Evolutionary conservation across 2,888 invertebrate species (phyloP).

Genomic region (Aplocera efformata): DNA sequence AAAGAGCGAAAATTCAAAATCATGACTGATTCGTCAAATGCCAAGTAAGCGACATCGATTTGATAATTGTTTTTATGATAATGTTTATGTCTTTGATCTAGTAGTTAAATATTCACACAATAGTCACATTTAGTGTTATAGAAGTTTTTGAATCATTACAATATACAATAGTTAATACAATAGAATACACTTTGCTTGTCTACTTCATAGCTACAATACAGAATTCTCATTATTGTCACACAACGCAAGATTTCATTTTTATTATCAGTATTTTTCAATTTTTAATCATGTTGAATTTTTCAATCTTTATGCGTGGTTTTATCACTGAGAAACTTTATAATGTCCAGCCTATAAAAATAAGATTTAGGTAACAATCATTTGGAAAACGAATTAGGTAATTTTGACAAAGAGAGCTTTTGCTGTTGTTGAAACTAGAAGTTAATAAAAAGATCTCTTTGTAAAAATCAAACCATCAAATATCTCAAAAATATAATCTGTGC

Average conservation of each 20-base stretch:
- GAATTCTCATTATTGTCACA: constrained; percentile 5
- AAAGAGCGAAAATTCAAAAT: constrained; percentile 19
- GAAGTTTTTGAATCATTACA: constrained; percentile 27
- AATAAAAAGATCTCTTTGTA: constrained; percentile 22
- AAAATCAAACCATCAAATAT: constrained; percentile 22
- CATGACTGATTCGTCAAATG: constrained; percentile 22
- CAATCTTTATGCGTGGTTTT: constrained; percentile 18
- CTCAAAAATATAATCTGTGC: constrained; percentile 16
- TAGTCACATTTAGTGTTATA: constrained; percentile 28
- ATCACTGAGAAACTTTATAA: constrained; percentile 10
- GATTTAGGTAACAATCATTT: constrained; percentile 9
- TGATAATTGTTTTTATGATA: constrained; percentile 24
- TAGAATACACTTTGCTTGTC: constrained; percentile 29
- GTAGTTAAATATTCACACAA: constrained; percentile 26
- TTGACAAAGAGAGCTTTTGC: constrained; percentile 13
- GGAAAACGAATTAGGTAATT: constrained; percentile 10
- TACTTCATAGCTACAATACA: constrained; percentile 16
- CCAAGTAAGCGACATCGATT: constrained; percentile 27
- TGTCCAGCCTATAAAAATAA: constrained; percentile 14
- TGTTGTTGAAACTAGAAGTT: constrained; percentile 17
- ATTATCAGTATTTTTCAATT: constrained; percentile 10
- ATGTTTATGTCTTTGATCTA: constrained; percentile 26
- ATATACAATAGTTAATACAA: constrained; percentile 27
- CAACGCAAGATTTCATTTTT: constrained; percentile 9
- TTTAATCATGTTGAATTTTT: constrained; percentile 17